Percentiles rank a stretch among this genome's conserved stretches.
These are phyloP conservation scores for Brachionus paranguensis DNA, from an alignment of 1,140 invertebrate species.

Conservation along the genomic window DNA sequence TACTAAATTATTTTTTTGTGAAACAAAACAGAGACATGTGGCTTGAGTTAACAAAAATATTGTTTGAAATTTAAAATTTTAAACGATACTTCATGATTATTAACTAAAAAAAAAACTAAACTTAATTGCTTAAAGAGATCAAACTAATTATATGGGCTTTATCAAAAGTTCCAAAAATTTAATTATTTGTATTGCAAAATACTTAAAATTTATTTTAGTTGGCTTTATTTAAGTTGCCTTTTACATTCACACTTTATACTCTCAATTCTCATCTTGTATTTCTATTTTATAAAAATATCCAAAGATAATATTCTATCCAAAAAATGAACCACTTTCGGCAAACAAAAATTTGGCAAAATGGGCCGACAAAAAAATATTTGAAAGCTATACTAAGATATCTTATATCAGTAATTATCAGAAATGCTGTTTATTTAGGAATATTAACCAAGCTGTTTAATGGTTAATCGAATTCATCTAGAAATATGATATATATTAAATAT, in stretches of 20 bases:
- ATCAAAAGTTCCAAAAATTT: not conserved
- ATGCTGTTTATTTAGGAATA: not conserved
- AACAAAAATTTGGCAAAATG: not conserved
- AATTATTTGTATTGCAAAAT: not conserved
- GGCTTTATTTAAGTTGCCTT: not conserved
- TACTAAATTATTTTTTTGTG: not conserved
- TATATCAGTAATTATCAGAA: not conserved
- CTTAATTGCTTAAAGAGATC: not conserved
- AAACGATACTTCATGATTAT: not conserved
- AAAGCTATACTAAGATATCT: not conserved
- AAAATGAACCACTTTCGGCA: not conserved
- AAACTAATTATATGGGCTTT: not conserved
- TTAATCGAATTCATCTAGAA: not conserved
- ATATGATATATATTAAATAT: not conserved
- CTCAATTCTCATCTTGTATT: not conserved
- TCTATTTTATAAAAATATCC: not conserved
- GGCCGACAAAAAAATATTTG: not conserved
- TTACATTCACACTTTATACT: not conserved
- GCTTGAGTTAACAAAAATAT: not conserved
- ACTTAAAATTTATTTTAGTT: not conserved
- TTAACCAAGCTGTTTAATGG: not conserved
- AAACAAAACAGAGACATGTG: not conserved
- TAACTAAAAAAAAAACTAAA: not conserved
- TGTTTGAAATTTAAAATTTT: not conserved
- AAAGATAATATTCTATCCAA: too few species aligned